Evolutionary conservation across 2,113 vertebrate genomes (phyloP), one percentile per base, ranked within the genome.

Genomic region (Monopterus albus): DNA sequence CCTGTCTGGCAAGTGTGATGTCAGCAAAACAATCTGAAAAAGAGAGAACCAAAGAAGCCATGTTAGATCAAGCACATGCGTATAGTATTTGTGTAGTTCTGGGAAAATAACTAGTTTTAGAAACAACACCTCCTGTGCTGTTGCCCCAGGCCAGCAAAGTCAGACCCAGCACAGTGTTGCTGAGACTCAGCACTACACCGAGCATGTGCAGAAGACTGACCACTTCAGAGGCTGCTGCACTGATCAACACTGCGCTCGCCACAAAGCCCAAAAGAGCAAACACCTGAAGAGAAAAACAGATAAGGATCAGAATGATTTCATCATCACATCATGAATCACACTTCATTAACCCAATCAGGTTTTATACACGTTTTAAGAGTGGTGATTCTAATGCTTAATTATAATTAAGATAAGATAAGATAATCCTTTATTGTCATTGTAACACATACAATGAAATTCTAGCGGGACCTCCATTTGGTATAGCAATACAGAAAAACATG

Each of bases 91-190:
- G 12, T n/a, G 42, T 23, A 7, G 29, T 25, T 1, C 35, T 46
- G 36, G 14, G 5, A 2, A 15, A 20, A 55, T 29, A 12, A 23
- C 4, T 1, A 0, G 7, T 3, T 28, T 42, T 5, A 29, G 2
- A 65, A 26, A 29, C 18, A 4, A 74, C 31, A 89, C 87, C 88
- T 86, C 81, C 89, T 70, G 99, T 93, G 88, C 97, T 99, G 92
- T 99, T 99, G 45, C 98, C 98, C 98, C 98, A 99, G 81, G 98
- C 97, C 86, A 99, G 89, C 66, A 99, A 88, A 0, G 97, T 99
- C 66, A 99, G 91, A 2, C 98, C 98, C 82, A 99, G 91, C 28
- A 99, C 95, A 0, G 96, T 99, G 93, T 96, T 98, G 90, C 97
- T 99, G 38, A 99, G 93, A 39, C 87, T 92, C 80, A 98, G 95